Base-by-base conservation (phyloP, 2,797 vertebrate species). In the Podargus strigoides region DNA sequence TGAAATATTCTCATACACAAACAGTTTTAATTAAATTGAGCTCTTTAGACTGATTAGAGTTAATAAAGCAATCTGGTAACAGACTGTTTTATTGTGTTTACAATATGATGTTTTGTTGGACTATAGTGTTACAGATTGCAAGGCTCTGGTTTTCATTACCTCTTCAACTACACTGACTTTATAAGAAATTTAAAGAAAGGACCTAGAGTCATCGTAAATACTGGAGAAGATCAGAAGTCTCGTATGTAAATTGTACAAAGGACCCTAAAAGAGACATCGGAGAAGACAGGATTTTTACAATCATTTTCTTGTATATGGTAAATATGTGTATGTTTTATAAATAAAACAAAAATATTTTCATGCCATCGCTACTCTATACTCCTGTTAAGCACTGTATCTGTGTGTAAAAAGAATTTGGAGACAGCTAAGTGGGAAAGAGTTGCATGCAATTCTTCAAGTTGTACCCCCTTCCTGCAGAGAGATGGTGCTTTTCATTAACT, bases 11-110 rank as follows among this genome's bases (percentile, higher is more conserved):
- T 89, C 91, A 87, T 41, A 53, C 69, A 89, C 86, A 89, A 90
- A 66, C 39, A 94, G 86, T 92, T 67, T 88, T 93, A 94, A 91
- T 87, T 69, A 89, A 85, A 62, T 81, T 90, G 64, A 90, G 85
- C 75, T 95, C 87, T 89, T 95, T 64, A 95, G 87, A 85, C 75
- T 92, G 89, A 92, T 93, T 80, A 89, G 70, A 52, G 36, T 62
- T 90, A 83, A 85, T 55, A 92, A 85, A 92, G 52, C 74, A 87
- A 85, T 49, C 75, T 50, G 62, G 58, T 72, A 87, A 87, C 23
- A 60, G 75, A 68, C 27, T 2, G 0, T 63, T 90, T 83, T 64
- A 56, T 76, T 47, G 58, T 70, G 56, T 87, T 90, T 80, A 91
- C 85, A 83, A n/a, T 12, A 26, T 0, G 0, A 34, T 32, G 21